A percentile compares a stretch with the other conserved stretches of the same genome.
Evolutionary conservation across 2,113 vertebrate species (phyloP).

Genomic region (Oxyura jamaicensis): DNA sequence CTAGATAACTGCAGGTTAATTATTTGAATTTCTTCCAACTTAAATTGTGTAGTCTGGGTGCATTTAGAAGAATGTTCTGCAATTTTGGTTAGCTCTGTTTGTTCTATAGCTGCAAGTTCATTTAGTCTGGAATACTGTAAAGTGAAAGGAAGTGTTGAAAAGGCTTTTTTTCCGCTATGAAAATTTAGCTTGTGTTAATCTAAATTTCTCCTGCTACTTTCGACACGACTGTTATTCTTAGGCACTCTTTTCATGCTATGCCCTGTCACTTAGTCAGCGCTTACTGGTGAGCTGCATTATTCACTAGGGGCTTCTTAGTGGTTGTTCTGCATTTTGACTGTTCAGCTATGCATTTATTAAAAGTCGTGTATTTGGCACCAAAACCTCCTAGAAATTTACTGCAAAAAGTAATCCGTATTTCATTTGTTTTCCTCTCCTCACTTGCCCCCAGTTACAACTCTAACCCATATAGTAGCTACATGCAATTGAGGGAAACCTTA

Average conservation of each 20-base stretch:
- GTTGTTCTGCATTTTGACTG: slow-evolving; percentile 14
- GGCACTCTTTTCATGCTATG: not conserved
- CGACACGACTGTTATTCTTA: not conserved
- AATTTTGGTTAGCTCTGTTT: not conserved
- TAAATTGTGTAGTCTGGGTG: not conserved
- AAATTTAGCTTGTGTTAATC: not conserved
- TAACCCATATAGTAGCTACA: not conserved
- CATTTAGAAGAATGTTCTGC: not conserved
- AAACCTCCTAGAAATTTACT: not conserved
- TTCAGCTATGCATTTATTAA: slow-evolving; percentile 36
- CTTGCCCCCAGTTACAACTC: not conserved
- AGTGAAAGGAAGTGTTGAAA: not conserved
- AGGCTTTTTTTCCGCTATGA: not conserved
- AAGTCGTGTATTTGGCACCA: slow-evolving; percentile 4
- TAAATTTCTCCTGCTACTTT: not conserved
- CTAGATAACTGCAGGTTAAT: not conserved
- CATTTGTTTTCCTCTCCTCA: not conserved
- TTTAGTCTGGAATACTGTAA: not conserved
- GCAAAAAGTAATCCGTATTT: not conserved
- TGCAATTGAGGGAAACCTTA: not conserved
- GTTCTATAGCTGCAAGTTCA: not conserved
- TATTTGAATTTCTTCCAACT: not conserved
- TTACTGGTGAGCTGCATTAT: not conserved
- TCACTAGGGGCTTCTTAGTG: not conserved
- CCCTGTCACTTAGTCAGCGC: not conserved